Evolutionary conservation across 2,888 invertebrate genomes (phyloP).

Genomic region (Chrysotoxum bicinctum): DNA sequence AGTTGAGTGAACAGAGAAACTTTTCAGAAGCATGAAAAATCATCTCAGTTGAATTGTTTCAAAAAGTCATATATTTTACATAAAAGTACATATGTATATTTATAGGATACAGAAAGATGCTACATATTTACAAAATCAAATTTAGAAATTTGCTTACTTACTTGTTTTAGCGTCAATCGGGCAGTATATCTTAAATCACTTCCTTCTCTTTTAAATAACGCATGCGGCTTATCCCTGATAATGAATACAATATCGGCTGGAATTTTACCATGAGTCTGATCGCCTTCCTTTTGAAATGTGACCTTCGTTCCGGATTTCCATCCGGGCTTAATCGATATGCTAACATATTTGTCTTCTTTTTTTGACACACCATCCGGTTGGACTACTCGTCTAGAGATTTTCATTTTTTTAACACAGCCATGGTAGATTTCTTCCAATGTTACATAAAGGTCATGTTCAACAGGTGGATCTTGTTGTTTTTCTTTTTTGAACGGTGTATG

Average conservation of each 20-base stretch:
- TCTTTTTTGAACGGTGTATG: conserved; percentile 89
- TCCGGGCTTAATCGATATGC: conserved; percentile 97
- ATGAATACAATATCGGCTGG: conserved; percentile 99
- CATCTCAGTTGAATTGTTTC: no score
- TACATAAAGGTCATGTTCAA: conserved; percentile 96
- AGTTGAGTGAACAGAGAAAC: no score
- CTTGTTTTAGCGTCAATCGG: conserved; percentile 94
- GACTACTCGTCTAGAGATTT: conserved; percentile 95
- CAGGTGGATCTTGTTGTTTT: conserved; percentile 93
- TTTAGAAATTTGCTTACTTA: conserved; percentile 83
- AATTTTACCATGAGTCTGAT: conserved; percentile 95
- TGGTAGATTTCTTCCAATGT: conserved; percentile 96
- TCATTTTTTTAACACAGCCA: conserved; percentile 99
- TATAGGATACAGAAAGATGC: no score
- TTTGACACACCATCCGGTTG: conserved; percentile 92
- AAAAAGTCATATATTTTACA: no score
- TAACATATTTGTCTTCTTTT: conserved; percentile 96
- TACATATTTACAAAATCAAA: no score
- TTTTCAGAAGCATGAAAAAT: no score
- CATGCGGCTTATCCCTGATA: conserved; percentile 96
- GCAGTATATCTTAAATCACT: conserved; percentile 95
- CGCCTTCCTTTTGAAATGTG: conserved; percentile 98
- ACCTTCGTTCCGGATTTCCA: conserved; percentile 99
- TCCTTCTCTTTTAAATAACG: conserved; percentile 95
- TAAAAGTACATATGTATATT: not conserved